Conservation (phyloP, 1,140 invertebrate species). For the Olivierus martensii region DNA sequence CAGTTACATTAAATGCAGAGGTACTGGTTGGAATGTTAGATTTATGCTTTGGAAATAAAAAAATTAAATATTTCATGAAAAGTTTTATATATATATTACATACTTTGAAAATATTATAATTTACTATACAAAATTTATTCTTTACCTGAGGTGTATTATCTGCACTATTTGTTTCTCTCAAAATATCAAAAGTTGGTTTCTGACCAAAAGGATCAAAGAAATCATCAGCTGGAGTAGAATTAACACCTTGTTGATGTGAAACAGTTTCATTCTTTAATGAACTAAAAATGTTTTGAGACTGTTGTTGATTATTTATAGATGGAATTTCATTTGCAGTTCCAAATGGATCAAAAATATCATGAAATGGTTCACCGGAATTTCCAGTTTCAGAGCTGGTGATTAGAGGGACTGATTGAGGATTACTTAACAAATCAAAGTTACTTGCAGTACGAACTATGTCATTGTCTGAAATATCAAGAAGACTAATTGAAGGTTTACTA, state of each 20-base stretch:
- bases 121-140: background rate
- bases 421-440: constrained; percentile 16
- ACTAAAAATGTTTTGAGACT: no score
- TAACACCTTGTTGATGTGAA: background rate
- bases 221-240: background rate
- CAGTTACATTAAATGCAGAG: constrained; percentile 13
- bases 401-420: constrained; percentile 7
- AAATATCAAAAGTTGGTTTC: background rate
- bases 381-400: background rate
- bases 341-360: constrained; percentile 1
- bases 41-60: constrained; percentile 9
- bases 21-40: constrained; percentile 14
- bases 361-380: background rate
- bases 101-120: no score
- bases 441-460: constrained; percentile 5
- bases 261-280: no score
- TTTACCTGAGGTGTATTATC: constrained; percentile 13
- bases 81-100: no score
- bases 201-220: constrained; percentile 15
- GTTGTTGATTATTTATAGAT: no score
- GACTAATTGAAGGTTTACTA: constrained; percentile 2
- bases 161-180: constrained; percentile 11
- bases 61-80: no score
- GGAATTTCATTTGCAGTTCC: background rate
- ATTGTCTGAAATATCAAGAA: constrained; percentile 6